Conservation (phyloP, 2,888 invertebrate species). For the Hypomecis punctinalis region DNA sequence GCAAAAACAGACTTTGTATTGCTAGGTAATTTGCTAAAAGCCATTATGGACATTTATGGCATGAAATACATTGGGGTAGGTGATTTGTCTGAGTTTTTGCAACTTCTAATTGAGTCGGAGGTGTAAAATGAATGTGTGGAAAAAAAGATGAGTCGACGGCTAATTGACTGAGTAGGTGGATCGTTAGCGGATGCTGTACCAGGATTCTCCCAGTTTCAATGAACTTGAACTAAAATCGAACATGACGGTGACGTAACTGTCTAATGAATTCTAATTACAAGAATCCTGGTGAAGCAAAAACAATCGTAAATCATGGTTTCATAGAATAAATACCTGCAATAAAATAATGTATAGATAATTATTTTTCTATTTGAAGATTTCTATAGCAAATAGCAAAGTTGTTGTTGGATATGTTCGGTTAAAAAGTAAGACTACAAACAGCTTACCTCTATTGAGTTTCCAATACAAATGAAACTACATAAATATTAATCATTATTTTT, state of each 20-base stretch:
- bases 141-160: slow-evolving; percentile 37
- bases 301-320: slow-evolving; percentile 1
- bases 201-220: slow-evolving; percentile 14
- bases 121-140: slow-evolving; percentile 41
- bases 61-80: slow-evolving; percentile 43
- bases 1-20: slow-evolving; percentile 51
- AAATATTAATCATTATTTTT: too few species aligned
- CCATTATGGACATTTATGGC: slow-evolving; percentile 43
- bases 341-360: background rate
- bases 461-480: too few species aligned
- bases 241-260: slow-evolving; percentile 9
- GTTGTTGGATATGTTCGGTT: too few species aligned
- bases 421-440: too few species aligned
- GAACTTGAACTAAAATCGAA: slow-evolving; percentile 9
- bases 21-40: slow-evolving; percentile 42
- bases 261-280: background rate
- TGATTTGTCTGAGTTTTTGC: slow-evolving; percentile 42
- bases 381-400: background rate
- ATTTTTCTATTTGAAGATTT: background rate
- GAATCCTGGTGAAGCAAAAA: slow-evolving; percentile 8
- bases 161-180: slow-evolving; percentile 36
- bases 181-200: slow-evolving; percentile 31
- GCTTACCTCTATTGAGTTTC: too few species aligned
- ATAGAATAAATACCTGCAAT: background rate
- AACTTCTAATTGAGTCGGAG: slow-evolving; percentile 40